Percentiles rank a stretch among this genome's conserved stretches.
phyloP scores from a whole-genome alignment of 2,888 invertebrate genomes.

The Mechanitis messenoides region DNA sequence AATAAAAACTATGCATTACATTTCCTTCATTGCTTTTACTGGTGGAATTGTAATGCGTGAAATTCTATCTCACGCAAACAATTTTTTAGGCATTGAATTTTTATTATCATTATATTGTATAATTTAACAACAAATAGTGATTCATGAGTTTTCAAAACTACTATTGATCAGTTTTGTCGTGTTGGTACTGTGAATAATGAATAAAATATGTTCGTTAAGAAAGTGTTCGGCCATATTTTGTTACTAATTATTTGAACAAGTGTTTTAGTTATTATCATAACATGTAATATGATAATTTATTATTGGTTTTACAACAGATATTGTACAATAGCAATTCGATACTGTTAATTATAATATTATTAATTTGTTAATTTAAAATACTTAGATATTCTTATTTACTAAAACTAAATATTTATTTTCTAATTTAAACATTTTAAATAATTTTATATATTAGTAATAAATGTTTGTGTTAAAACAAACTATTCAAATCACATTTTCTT shows the following conservation, averaged over 20 bases:
- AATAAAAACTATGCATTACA: neutral
- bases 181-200: constrained; percentile 7
- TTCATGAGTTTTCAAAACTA: neutral
- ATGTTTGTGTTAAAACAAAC: no score
- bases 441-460: no score
- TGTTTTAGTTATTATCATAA: neutral
- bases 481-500: no score
- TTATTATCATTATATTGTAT: constrained; percentile 3
- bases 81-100: constrained; percentile 3
- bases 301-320: no score
- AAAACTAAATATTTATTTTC: no score
- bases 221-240: neutral
- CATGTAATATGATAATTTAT: no score
- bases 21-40: constrained; percentile 12
- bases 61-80: constrained; percentile 21
- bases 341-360: no score
- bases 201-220: neutral
- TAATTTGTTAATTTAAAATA: no score
- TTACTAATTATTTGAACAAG: neutral
- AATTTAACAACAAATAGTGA: neutral
- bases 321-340: no score
- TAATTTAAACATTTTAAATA: no score
- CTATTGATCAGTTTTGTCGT: constrained; percentile 8
- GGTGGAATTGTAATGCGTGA: constrained; percentile 13
- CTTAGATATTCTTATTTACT: no score